Evolutionary conservation across 2,888 invertebrate genomes (phyloP).

Genomic region (Herminia tarsipennalis): DNA sequence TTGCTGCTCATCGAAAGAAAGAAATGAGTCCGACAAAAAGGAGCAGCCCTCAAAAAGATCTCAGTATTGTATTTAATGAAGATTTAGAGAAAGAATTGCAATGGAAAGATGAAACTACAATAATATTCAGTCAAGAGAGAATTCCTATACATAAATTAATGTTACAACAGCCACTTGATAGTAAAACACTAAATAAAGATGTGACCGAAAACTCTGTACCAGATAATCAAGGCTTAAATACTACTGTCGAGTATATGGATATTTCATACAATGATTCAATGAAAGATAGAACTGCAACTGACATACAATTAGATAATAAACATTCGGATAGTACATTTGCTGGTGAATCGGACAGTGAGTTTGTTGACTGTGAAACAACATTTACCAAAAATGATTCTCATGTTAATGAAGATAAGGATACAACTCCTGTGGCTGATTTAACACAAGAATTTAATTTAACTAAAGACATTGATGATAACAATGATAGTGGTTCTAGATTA

Average conservation of each 20-base stretch:
- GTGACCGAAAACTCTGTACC: conserved; percentile 17
- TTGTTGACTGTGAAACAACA: conserved; percentile 78
- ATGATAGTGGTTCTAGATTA: conserved; percentile 30
- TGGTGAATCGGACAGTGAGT: conserved; percentile 72
- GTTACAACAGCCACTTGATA: conserved; percentile 45
- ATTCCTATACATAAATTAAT: conserved; percentile 74
- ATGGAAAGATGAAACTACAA: conserved; percentile 78
- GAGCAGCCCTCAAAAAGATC: conserved; percentile 72
- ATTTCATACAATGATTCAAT: conserved; percentile 65
- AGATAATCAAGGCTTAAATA: conserved; percentile 40
- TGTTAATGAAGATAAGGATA: conserved; percentile 19
- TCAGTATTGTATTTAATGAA: conserved; percentile 72
- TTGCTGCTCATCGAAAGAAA: conserved; percentile 53
- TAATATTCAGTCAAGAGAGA: conserved; percentile 72
- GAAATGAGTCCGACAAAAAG: conserved; percentile 57
- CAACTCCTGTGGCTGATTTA: conserved; percentile 16
- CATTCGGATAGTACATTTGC: conserved; percentile 35
- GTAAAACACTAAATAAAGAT: conserved; percentile 25
- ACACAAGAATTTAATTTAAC: conserved; percentile 21
- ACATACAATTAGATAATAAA: conserved; percentile 29
- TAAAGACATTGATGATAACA: conserved; percentile 15
- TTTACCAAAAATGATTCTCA: conserved; percentile 61
- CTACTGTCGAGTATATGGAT: conserved; percentile 72
- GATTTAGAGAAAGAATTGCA: conserved; percentile 74
- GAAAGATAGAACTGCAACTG: conserved; percentile 53